phyloP scores from a whole-genome alignment of 2,888 invertebrate genomes.

The Adelphocoris suturalis region DNA sequence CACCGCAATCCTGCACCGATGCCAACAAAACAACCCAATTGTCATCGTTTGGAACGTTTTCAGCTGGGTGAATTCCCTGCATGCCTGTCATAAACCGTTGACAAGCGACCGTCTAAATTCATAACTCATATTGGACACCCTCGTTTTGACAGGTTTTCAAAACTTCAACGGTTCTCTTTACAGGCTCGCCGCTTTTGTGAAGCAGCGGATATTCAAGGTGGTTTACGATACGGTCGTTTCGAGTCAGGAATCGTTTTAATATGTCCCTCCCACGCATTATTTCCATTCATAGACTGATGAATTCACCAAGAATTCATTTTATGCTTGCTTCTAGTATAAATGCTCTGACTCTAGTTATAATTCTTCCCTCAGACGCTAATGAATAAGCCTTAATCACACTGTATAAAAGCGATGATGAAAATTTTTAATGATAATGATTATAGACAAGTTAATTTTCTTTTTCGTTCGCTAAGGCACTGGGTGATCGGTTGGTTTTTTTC shows the following conservation, averaged over 20 bases:
- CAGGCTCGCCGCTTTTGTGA: neutral
- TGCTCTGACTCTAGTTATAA: too few relatives aligned
- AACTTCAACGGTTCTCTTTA: constrained; percentile 15
- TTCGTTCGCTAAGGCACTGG: too few relatives aligned
- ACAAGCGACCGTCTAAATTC: neutral
- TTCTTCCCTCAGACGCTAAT: too few relatives aligned
- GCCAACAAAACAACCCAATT: too few relatives aligned
- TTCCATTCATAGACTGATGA: neutral
- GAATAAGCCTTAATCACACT: too few relatives aligned
- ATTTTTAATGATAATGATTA: too few relatives aligned
- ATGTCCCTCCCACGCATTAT: neutral
- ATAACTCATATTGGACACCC: constrained; percentile 16
- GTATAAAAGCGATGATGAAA: too few relatives aligned
- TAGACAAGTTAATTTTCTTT: too few relatives aligned
- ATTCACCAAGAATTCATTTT: too few relatives aligned
- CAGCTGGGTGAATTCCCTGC: neutral
- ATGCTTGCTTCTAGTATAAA: too few relatives aligned
- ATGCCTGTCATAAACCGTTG: neutral
- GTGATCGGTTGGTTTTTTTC: too few relatives aligned
- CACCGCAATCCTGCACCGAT: too few relatives aligned
- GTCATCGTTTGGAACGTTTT: neutral
- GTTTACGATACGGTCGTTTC: neutral
- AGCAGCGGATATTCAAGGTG: neutral
- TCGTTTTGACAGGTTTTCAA: constrained; percentile 9
- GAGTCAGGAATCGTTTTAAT: neutral